Conservation (phyloP, 2,797 vertebrate genomes). For the Semotilus atromaculatus region DNA sequence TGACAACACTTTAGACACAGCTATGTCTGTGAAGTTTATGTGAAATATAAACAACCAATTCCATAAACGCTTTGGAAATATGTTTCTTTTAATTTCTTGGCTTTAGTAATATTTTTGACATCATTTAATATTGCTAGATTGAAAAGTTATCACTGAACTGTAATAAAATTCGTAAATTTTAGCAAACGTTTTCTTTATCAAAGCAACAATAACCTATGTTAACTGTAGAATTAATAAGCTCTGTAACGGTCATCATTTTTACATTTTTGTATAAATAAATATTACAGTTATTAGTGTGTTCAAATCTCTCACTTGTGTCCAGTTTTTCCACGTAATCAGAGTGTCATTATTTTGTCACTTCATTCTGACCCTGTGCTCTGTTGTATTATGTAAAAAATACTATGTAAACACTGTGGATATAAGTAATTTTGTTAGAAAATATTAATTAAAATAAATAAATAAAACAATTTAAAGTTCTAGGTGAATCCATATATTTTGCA, state of each 20-base stretch:
- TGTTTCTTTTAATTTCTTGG: neutral
- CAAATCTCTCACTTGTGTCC: slow-evolving; percentile 27
- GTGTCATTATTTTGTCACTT: slow-evolving; percentile 36
- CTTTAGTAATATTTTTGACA: slow-evolving; percentile 11
- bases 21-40: slow-evolving; percentile 14
- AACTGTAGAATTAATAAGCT: neutral
- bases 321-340: neutral
- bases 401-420: slow-evolving; percentile 44
- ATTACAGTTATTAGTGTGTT: slow-evolving; percentile 13
- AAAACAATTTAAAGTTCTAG: slow-evolving; percentile 5
- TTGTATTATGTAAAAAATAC: slow-evolving; percentile 46
- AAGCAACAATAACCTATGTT: slow-evolving; percentile 14
- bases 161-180: neutral
- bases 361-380: slow-evolving; percentile 39
- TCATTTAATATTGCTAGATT: slow-evolving; percentile 19
- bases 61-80: slow-evolving; percentile 10
- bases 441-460: slow-evolving; percentile 45
- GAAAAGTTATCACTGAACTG: neutral
- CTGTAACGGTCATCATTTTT: slow-evolving; percentile 6
- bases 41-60: slow-evolving; percentile 1
- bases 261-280: slow-evolving; percentile 1
- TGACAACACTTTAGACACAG: slow-evolving; percentile 10
- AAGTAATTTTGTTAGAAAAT: slow-evolving; percentile 52
- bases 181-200: slow-evolving; percentile 25
- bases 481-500: slow-evolving; percentile 21